phyloP scores from a whole-genome alignment of 2,113 vertebrate genomes.

The Toxostoma redivivum region DNA sequence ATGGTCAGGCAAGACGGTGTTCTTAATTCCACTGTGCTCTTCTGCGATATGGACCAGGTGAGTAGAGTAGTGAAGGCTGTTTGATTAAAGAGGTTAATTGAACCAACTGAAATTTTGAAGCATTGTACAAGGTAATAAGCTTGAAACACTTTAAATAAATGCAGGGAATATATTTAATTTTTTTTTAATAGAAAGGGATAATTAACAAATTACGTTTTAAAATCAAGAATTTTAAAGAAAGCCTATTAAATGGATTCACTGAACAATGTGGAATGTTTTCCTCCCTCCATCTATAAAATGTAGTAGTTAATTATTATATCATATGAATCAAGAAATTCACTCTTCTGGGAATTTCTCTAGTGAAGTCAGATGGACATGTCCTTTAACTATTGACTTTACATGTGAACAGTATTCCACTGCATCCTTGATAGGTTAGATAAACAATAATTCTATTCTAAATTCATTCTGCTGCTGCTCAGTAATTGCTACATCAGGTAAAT shows the following conservation, averaged over 20 bases:
- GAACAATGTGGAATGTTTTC: background rate
- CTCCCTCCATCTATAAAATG: background rate
- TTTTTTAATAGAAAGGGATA: fast-evolving
- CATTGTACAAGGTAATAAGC: background rate
- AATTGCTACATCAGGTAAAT: background rate
- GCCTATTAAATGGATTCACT: background rate
- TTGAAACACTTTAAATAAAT: background rate
- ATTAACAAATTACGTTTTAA: background rate
- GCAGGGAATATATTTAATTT: background rate
- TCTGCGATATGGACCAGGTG: background rate
- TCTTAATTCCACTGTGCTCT: background rate
- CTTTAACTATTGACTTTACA: background rate
- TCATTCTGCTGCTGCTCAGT: background rate
- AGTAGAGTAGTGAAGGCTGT: background rate
- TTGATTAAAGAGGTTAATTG: background rate
- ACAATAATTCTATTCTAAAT: background rate
- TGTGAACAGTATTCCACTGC: background rate
- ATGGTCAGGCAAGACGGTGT: background rate
- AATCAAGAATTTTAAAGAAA: background rate
- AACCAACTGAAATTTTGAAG: background rate
- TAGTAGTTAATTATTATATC: background rate
- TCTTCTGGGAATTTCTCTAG: background rate
- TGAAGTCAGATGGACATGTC: background rate
- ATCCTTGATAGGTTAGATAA: background rate
- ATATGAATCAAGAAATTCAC: background rate